A percentile compares a stretch with the other conserved stretches of the same genome.
Conservation (phyloP, 2,797 vertebrate genomes). For the Fringilla coelebs region DNA sequence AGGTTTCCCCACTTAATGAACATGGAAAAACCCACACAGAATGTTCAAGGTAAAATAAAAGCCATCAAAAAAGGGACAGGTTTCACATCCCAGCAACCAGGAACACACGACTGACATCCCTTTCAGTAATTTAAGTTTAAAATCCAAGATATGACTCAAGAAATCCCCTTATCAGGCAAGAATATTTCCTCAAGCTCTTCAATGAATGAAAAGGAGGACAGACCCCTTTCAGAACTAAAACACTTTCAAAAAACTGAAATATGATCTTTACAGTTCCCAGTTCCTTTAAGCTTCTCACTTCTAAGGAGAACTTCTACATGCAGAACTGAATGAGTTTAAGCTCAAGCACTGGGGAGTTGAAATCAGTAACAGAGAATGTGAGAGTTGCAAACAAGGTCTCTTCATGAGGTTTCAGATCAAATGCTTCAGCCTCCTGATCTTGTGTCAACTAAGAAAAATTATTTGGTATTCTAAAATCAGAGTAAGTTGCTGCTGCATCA, state of each 20-base stretch:
- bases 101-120: neutral
- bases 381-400: constrained; percentile 3
- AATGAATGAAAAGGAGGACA: neutral
- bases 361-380: neutral
- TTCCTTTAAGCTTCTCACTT: neutral
- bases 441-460: neutral
- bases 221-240: neutral
- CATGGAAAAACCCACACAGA: neutral
- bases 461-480: neutral
- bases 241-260: neutral
- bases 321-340: neutral
- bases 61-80: accelerated
- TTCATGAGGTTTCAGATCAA: neutral
- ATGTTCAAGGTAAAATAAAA: neutral
- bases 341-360: neutral
- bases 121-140: neutral
- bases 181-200: neutral
- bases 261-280: neutral
- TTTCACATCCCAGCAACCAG: neutral
- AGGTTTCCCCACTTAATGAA: neutral
- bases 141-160: neutral
- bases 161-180: neutral
- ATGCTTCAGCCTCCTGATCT: neutral
- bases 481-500: neutral
- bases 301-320: neutral